phyloP scores from a whole-genome alignment of 2,797 vertebrate species.

The Limosa lapponica region DNA sequence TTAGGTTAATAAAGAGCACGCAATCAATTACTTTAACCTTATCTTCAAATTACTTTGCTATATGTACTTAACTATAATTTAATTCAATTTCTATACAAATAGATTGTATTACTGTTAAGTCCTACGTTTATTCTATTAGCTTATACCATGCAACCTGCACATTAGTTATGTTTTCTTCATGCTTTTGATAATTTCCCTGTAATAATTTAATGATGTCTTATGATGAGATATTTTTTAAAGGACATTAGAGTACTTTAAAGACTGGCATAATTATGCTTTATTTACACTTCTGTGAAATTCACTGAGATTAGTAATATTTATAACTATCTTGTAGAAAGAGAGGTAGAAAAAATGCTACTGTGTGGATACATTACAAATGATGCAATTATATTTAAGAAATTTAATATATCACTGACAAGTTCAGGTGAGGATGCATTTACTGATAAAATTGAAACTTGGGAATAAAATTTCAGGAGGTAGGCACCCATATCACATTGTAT shows the following conservation, averaged over 20 bases:
- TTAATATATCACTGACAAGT: background rate
- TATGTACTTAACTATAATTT: background rate
- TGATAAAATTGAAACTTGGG: background rate
- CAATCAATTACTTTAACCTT: background rate
- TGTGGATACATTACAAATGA: background rate
- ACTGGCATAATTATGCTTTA: background rate
- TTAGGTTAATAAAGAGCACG: background rate
- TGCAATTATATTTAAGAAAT: background rate
- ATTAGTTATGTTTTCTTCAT: background rate
- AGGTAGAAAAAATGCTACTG: background rate
- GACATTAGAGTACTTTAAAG: background rate
- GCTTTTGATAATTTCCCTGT: background rate
- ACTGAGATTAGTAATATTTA: background rate
- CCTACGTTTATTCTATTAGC: background rate
- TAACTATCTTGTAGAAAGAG: background rate
- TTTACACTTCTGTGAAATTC: background rate
- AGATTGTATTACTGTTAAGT: background rate
- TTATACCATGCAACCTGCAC: background rate
- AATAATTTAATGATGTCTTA: background rate
- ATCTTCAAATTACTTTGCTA: background rate
- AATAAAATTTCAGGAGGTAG: background rate
- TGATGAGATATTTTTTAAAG: background rate
- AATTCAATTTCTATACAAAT: background rate
- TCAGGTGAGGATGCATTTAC: background rate
- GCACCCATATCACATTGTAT: background rate